These are phyloP conservation scores for Tetragnatha versicolor DNA, from an alignment of 1,140 invertebrate genomes.

Conservation along the genomic window DNA sequence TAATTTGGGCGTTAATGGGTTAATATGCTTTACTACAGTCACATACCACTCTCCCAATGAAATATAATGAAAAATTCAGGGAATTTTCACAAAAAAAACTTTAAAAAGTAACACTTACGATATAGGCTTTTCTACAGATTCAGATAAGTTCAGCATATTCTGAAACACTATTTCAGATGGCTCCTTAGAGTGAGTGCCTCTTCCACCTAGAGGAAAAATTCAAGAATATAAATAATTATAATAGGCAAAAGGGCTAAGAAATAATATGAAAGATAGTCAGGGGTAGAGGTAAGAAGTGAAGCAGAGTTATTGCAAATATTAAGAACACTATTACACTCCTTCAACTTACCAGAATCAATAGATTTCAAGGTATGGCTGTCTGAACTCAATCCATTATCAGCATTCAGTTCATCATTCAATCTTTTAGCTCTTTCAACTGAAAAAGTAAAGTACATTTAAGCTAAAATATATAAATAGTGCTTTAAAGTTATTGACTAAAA, in stretches of 20 bases:
- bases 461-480: background rate
- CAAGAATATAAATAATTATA: too few species aligned
- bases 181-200: slow-evolving; percentile 31
- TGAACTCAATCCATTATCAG: slow-evolving; percentile 11
- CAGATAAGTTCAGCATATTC: slow-evolving; percentile 46
- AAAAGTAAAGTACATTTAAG: background rate
- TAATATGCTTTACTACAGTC: too few species aligned
- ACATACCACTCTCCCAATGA: too few species aligned
- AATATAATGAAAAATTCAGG: background rate
- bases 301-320: too few species aligned
- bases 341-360: too few species aligned
- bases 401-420: slow-evolving; percentile 46
- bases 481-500: too few species aligned
- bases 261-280: too few species aligned
- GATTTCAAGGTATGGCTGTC: too few species aligned
- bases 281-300: too few species aligned
- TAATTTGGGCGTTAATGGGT: too few species aligned
- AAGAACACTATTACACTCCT: too few species aligned
- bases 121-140: slow-evolving; percentile 33
- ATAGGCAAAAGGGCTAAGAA: too few species aligned
- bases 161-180: slow-evolving; percentile 46
- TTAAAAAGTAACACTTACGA: slow-evolving; percentile 35
- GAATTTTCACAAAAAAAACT: background rate
- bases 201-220: background rate
- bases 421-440: slow-evolving; percentile 46